phyloP scores from a whole-genome alignment of 2,888 invertebrate genomes.

The Leptogaster cylindrica region DNA sequence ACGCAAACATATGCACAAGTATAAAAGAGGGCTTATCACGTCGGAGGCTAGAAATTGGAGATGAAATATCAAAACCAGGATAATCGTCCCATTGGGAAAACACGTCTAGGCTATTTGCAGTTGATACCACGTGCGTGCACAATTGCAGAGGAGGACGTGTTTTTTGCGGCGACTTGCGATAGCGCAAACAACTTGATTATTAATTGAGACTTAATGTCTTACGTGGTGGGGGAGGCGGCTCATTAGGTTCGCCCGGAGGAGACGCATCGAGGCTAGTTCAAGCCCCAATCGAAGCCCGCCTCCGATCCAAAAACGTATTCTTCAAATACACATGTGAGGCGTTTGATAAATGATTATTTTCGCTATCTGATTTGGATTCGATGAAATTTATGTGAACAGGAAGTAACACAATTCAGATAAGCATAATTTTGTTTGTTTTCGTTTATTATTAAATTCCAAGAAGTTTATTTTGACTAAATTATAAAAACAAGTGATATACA shows the following conservation, averaged over 20 bases:
- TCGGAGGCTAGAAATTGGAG: slow-evolving; percentile 13
- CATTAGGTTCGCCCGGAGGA: neutral
- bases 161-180: neutral
- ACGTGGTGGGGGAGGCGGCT: slow-evolving; percentile 3
- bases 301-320: neutral
- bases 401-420: no score
- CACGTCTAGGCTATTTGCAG: slow-evolving; percentile 44
- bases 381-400: no score
- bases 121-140: slow-evolving; percentile 33
- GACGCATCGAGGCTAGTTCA: no score
- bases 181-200: slow-evolving; percentile 13
- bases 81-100: slow-evolving; percentile 41
- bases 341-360: no score
- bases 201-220: slow-evolving; percentile 19
- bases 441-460: no score
- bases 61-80: slow-evolving; percentile 24
- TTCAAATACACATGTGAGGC: no score
- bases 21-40: slow-evolving; percentile 35
- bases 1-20: neutral
- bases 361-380: no score
- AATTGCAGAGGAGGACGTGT: slow-evolving; percentile 4
- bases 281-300: no score
- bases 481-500: no score
- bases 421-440: no score
- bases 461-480: no score